phyloP scores from a whole-genome alignment of 2,113 vertebrate species.

The Sapajus apella region DNA sequence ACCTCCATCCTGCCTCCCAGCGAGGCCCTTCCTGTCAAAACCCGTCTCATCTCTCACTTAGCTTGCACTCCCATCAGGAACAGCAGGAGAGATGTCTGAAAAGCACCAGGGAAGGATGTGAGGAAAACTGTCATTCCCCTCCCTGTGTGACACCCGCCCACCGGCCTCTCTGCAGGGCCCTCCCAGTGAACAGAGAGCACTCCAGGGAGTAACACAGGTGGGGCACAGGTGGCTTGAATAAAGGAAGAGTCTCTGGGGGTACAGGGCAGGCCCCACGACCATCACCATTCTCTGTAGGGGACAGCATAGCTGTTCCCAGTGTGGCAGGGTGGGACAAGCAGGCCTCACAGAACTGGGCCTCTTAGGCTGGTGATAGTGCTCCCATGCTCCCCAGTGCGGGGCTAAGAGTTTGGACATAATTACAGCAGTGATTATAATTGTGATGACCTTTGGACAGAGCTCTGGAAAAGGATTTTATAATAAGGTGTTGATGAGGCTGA shows the following conservation, averaged over 20 bases:
- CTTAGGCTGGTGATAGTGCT: background rate
- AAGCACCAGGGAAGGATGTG: background rate
- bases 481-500: conserved; percentile 67
- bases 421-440: conserved; percentile 74
- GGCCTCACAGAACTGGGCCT: background rate
- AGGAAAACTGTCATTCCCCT: background rate
- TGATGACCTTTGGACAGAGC: conserved; percentile 73
- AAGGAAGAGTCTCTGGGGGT: background rate
- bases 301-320: background rate
- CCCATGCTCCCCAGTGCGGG: background rate
- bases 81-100: background rate
- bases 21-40: background rate
- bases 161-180: background rate
- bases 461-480: conserved; percentile 57
- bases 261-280: background rate
- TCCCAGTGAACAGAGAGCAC: background rate
- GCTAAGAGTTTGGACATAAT: conserved; percentile 67
- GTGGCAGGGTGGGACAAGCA: background rate
- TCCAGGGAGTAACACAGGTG: background rate
- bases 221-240: background rate
- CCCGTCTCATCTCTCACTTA: background rate
- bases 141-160: background rate
- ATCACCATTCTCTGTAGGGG: background rate
- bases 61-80: background rate
- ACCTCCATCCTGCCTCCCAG: background rate